These are phyloP conservation scores for Echeneis naucrates DNA, from an alignment of 2,797 vertebrate genomes.

Conservation along the genomic window DNA sequence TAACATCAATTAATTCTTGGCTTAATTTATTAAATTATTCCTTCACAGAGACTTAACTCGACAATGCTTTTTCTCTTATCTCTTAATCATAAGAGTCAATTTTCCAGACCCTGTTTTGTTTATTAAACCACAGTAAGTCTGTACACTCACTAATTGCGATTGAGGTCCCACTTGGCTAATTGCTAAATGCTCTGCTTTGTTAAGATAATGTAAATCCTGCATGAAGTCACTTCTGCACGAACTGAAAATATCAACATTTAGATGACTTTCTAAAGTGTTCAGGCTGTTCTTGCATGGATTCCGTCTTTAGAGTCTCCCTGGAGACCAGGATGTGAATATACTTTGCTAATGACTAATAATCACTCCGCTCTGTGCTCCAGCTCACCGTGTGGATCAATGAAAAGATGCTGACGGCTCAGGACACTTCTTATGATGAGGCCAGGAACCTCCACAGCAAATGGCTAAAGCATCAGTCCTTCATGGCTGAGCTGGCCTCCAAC, in stretches of 20 bases:
- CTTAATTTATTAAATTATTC: conserved; percentile 25
- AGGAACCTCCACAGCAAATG: conserved; percentile 95
- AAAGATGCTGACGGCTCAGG: conserved; percentile 97
- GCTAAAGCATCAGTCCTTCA: conserved; percentile 96
- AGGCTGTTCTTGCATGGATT: neutral
- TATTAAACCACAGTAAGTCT: conserved; percentile 6
- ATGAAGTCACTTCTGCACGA: conserved; percentile 42
- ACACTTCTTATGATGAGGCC: conserved; percentile 91
- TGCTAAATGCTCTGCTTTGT: conserved; percentile 38
- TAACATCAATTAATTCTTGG: conserved; percentile 35
- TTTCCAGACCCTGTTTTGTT: conserved; percentile 25
- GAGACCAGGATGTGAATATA: conserved; percentile 1
- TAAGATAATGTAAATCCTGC: conserved; percentile 52
- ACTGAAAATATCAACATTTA: conserved; percentile 42
- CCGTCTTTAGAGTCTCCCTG: neutral
- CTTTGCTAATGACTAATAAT: conserved; percentile 16
- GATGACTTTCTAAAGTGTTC: conserved; percentile 42
- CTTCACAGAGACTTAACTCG: conserved; percentile 13
- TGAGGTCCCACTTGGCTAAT: conserved; percentile 53
- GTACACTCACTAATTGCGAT: conserved; percentile 25
- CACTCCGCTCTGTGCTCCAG: conserved; percentile 71
- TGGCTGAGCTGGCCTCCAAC: conserved; percentile 94
- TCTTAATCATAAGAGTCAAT: conserved; percentile 30
- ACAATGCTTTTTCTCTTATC: conserved; percentile 20
- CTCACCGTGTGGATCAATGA: conserved; percentile 96